Percentiles rank a stretch among this genome's conserved stretches.
phyloP scores from a whole-genome alignment of 1,140 invertebrate genomes.

The Sycophaga agraensis region DNA sequence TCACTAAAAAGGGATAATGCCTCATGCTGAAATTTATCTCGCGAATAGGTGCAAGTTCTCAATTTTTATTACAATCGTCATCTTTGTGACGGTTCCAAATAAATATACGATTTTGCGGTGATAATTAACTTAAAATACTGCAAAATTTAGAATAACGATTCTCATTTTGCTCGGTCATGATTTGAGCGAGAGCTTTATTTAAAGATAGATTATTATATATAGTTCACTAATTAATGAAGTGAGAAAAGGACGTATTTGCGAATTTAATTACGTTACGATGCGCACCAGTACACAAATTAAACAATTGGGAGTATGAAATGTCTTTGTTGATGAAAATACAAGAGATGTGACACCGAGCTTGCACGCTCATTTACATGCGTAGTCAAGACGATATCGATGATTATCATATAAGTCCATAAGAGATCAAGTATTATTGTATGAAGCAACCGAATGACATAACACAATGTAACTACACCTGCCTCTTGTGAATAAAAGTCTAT shows the following conservation, averaged over 20 bases:
- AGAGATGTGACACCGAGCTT: conserved; percentile 32
- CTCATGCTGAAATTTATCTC: conserved; percentile 4
- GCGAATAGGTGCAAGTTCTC: neutral
- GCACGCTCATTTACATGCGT: conserved; percentile 51
- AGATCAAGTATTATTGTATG: conserved; percentile 42
- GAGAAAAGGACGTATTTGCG: neutral
- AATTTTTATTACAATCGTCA: conserved; percentile 2
- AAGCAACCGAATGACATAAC: conserved; percentile 48
- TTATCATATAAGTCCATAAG: conserved; percentile 43
- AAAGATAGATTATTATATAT: conserved; percentile 11
- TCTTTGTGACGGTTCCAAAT: neutral
- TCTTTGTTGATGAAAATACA: conserved; percentile 18
- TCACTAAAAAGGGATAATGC: neutral
- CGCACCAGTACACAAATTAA: conserved; percentile 1
- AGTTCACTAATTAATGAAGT: conserved; percentile 2
- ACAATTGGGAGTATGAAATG: conserved; percentile 2
- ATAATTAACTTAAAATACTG: conserved; percentile 1
- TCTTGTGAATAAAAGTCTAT: conserved; percentile 58
- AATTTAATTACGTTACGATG: conserved; percentile 9
- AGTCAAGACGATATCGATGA: conserved; percentile 45
- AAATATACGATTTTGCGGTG: conserved; percentile 6
- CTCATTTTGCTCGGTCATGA: too few species aligned
- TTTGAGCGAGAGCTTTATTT: neutral
- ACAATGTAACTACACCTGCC: conserved; percentile 55
- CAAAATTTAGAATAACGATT: conserved; percentile 6